phyloP scores from a whole-genome alignment of 2,797 vertebrate genomes.

The Sylvilagus floridanus region DNA sequence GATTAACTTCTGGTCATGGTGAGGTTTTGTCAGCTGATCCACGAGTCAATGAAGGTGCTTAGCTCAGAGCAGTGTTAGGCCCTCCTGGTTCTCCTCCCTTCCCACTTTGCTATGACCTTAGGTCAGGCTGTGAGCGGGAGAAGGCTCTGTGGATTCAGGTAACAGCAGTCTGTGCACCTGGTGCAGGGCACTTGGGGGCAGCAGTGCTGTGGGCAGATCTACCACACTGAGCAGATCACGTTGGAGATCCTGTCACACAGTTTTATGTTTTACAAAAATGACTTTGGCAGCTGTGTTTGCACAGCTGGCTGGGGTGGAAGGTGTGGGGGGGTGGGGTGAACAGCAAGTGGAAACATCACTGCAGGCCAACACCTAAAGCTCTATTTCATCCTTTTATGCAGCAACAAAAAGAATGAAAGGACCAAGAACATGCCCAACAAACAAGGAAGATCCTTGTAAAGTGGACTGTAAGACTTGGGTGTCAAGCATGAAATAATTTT shows the following conservation, averaged over 20 bases:
- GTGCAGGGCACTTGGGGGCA: rapidly evolving
- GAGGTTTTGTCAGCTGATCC: neutral
- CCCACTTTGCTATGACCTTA: neutral
- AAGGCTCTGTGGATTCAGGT: neutral
- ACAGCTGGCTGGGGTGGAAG: neutral
- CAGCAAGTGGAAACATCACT: neutral
- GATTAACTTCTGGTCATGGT: neutral
- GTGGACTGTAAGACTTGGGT: neutral
- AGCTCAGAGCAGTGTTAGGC: neutral
- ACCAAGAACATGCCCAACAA: neutral
- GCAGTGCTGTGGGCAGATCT: neutral
- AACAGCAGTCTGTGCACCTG: neutral
- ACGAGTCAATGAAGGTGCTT: neutral
- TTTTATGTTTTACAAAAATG: neutral
- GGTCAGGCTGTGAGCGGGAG: neutral
- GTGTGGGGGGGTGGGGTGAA: neutral
- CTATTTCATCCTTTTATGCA: neutral
- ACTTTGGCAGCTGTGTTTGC: neutral
- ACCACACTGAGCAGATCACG: neutral
- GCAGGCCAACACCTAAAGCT: neutral
- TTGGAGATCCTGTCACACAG: neutral
- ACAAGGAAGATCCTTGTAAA: neutral
- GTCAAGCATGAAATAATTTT: neutral
- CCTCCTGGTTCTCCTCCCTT: neutral
- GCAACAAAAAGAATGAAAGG: neutral